Evolutionary conservation across 2,113 vertebrate species (phyloP).

Genomic region (Polypterus bichir): DNA sequence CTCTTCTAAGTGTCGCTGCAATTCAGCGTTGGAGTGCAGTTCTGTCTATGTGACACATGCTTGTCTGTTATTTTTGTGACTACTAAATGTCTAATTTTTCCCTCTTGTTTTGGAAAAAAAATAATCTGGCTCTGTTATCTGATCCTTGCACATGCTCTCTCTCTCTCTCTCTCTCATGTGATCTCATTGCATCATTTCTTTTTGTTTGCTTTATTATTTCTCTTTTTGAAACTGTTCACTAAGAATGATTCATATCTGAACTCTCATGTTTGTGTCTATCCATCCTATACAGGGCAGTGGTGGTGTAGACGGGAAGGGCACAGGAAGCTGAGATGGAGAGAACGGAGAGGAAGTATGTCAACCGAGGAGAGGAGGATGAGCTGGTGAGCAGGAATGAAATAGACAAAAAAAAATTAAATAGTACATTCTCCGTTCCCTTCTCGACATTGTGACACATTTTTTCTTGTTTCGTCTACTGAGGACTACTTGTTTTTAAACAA

Average conservation of each 20-base stretch:
- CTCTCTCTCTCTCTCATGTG: neutral
- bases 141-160: neutral
- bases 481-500: too few species aligned
- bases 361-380: slow-evolving; percentile 19
- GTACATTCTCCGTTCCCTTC: too few species aligned
- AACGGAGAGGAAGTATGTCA: slow-evolving; percentile 12
- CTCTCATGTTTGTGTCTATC: neutral
- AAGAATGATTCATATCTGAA: neutral
- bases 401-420: too few species aligned
- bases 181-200: neutral
- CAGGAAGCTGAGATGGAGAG: slow-evolving; percentile 24
- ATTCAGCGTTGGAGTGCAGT: too few species aligned
- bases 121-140: too few species aligned
- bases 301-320: slow-evolving; percentile 7
- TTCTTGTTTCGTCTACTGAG: too few species aligned
- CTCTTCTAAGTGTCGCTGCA: too few species aligned
- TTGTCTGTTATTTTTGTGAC: too few species aligned
- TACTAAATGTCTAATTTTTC: too few species aligned
- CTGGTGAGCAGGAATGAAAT: slow-evolving; percentile 12
- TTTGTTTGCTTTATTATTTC: neutral
- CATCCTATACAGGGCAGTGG: slow-evolving; percentile 4
- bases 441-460: too few species aligned
- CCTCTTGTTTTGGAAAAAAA: too few species aligned
- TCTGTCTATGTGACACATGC: too few species aligned
- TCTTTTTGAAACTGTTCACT: neutral